Evolutionary conservation across 2,888 invertebrate genomes (phyloP).

Genomic region (Periphyllus acericola): DNA sequence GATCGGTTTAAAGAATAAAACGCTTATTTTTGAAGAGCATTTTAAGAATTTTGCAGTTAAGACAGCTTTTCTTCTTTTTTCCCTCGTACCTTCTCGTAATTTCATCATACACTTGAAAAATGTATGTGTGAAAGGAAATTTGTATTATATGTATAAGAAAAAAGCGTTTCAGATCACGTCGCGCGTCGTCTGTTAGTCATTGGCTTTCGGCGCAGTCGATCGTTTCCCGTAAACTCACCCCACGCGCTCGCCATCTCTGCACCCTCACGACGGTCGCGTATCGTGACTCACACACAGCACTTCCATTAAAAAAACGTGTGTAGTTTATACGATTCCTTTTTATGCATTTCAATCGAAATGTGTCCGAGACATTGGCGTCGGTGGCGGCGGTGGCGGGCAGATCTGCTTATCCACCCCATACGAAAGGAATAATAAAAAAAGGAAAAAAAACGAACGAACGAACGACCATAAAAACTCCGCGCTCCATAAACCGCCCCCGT

Average conservation of each 20-base stretch:
- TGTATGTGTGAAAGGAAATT: background rate
- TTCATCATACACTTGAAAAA: background rate
- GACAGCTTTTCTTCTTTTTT: background rate
- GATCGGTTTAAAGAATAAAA: background rate
- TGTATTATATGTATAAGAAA: background rate
- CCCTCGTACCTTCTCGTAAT: background rate
- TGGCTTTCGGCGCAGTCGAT: slow-evolving; percentile 11
- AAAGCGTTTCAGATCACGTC: slow-evolving; percentile 11
- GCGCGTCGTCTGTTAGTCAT: slow-evolving; percentile 2
- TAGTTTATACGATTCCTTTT: slow-evolving; percentile 36
- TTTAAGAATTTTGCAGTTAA: background rate
- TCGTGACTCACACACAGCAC: slow-evolving; percentile 44
- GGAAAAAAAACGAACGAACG: background rate
- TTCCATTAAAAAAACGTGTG: slow-evolving; percentile 45
- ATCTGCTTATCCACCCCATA: slow-evolving; percentile 42
- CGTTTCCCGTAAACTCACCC: background rate
- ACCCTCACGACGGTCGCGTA: background rate
- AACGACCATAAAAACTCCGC: slow-evolving; percentile 53
- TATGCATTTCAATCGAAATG: slow-evolving; percentile 55
- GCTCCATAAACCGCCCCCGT: slow-evolving; percentile 59
- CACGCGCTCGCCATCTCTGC: background rate
- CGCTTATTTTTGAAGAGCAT: background rate
- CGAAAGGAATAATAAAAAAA: slow-evolving; percentile 10
- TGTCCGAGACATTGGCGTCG: slow-evolving; percentile 36
- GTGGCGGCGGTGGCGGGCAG: background rate